These are phyloP conservation scores for Rhipidura dahli DNA, from an alignment of 2,113 vertebrate genomes.

Conservation along the genomic window DNA sequence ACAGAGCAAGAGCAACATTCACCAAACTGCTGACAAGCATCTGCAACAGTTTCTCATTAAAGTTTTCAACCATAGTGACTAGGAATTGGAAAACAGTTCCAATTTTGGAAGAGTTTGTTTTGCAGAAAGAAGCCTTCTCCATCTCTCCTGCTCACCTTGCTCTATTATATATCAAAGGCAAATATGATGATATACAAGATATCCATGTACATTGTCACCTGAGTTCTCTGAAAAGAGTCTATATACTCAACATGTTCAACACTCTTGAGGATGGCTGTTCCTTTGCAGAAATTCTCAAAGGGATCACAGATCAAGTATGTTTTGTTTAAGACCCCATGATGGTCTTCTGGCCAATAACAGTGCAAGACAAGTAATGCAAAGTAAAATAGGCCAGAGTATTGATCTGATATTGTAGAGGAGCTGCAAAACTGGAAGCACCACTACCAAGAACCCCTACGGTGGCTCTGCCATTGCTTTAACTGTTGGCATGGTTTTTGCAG, in stretches of 20 bases:
- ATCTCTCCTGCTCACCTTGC: not conserved
- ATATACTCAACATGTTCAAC: not conserved
- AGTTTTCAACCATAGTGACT: not conserved
- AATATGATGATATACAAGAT: not conserved
- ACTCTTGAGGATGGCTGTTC: not conserved
- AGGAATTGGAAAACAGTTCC: not conserved
- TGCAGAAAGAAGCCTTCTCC: not conserved
- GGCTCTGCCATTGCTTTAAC: not conserved
- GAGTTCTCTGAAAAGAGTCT: not conserved
- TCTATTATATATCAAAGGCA: not conserved
- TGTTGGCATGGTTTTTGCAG: not conserved
- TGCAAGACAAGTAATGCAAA: not conserved
- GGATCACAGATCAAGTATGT: not conserved
- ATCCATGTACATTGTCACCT: not conserved
- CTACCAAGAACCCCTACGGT: not conserved
- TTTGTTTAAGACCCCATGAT: not conserved
- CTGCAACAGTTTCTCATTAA: not conserved
- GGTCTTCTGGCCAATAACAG: not conserved
- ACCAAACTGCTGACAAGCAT: not conserved
- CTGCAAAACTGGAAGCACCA: not conserved
- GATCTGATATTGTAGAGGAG: not conserved
- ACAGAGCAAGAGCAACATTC: not conserved
- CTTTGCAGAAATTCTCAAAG: not conserved
- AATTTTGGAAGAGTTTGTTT: not conserved
- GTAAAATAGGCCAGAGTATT: not conserved